Base-by-base conservation (phyloP, 2,888 invertebrate genomes). In the Cabera pusaria region DNA sequence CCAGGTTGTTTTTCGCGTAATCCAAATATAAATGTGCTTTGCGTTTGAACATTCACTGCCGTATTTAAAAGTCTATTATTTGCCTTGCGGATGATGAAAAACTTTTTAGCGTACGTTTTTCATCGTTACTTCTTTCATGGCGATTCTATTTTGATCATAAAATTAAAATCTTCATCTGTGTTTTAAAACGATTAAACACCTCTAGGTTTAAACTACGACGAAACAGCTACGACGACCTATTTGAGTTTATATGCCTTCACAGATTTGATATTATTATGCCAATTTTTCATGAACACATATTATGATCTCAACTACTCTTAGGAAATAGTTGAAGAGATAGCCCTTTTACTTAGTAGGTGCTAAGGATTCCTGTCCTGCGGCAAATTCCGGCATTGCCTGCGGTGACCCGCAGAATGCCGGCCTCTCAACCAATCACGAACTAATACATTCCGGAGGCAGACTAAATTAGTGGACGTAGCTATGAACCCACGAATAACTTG, bases 321-420 rank as follows among this genome's bases (percentile, higher is more conserved):
- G n/a, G n/a, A n/a, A n/a, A n/a, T n/a, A n/a, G n/a, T n/a, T n/a
- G n/a, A n/a, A n/a, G n/a, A n/a, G n/a, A n/a, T n/a, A 2, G 11
- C 11, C 6, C 12, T 8, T 24, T 9, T 9, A 29, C 20, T 25
- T n/a, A 12, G 16, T 22, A 11, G 38, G 41, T 37, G 24, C 36
- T 39, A 44, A 26, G 37, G 42, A 40, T 50, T 58, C 48, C 48
- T 29, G 35, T 39, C 46, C 46, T 33, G 37, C 46, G 52, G 43
- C 51, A 55, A 67, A 77, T 75, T 70, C 70, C 70, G 46, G 57
- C 60, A 67, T 69, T 69, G 50, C 59, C 64, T 41, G 42, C 40
- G 69, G 72, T 50, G 46, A 52, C 57, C 72, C 72, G 38, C 63
- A 63, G 61, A 63, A 72, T 70, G 59, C 60, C 48, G 61, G 53